Base-by-base conservation (phyloP, 1,140 invertebrate genomes). In the Potamilus streckersoni region DNA sequence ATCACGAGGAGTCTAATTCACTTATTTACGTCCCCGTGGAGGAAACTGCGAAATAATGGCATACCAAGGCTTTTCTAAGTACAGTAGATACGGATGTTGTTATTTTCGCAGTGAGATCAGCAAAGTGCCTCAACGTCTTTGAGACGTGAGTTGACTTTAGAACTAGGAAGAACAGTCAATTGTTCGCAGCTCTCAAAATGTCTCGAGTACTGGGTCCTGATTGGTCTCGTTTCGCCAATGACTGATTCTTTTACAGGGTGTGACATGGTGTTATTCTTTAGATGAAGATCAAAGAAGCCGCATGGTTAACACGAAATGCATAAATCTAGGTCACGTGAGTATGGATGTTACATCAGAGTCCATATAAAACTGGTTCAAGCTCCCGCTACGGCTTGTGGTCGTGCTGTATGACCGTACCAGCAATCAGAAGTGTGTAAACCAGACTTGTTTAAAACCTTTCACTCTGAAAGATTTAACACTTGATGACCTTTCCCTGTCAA, bases 1-100 rank as follows among this genome's bases (percentile, higher is more conserved):
- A 71, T 59, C 83, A 85, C 58, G 80, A 85, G 73, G 83, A 86
- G 71, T 84, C 84, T 14, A 84, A 86, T 64, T 78, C 75, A 13
- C 61, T 74, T 31, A 71, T 86, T 8, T 19, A 84, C 15, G 19
- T 86, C 19, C 84, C 86, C 79, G 65, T 66, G 13, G 60, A 61
- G 16, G 61, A 86, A 81, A 79, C 77, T 56, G 62, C 70, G 27
- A 55, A 16, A 57, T 60, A 71, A 55, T 79, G 83, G 3, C 61
- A 20, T 63, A 77, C 20, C 55, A 66, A 70, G 23, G 56, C 81
- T 15, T 23, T 79, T 6, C 74, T 85, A 49, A 72, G 69, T 14
- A 82, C 78, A 62, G 67, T 77, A 71, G 80, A 86, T 58, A 85
- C 82, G 13, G 84, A 84, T 80, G 82, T 84, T 49, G 74, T 85